Percentiles rank a stretch among this genome's conserved stretches.
Evolutionary conservation across 2,113 vertebrate species (phyloP).

Genomic region (Toxotes chatareus): DNA sequence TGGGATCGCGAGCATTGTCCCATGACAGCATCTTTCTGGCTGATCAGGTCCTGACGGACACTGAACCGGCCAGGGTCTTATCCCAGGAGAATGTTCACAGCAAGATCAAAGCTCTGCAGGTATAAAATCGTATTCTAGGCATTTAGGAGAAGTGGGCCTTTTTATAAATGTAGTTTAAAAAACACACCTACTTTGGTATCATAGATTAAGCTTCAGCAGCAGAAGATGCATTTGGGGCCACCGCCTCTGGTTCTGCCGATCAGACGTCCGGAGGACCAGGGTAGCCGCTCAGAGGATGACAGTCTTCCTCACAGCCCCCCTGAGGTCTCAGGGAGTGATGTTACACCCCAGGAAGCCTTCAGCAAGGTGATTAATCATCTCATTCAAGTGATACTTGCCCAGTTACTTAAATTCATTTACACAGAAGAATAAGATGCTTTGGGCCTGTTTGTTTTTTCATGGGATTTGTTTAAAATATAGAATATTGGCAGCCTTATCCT

Average conservation of each 20-base stretch:
- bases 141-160: neutral
- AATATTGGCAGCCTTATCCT: neutral
- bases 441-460: too few relatives aligned
- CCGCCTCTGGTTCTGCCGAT: constrained; percentile 81
- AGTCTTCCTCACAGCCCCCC: constrained; percentile 85
- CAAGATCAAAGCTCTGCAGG: constrained; percentile 93
- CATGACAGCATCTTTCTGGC: constrained; percentile 96
- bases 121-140: constrained; percentile 52
- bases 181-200: constrained; percentile 13
- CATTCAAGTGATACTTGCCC: neutral
- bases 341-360: constrained; percentile 60
- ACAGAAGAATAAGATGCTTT: too few relatives aligned
- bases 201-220: constrained; percentile 90
- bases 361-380: constrained; percentile 80
- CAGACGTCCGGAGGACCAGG: constrained; percentile 84
- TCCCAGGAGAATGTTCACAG: constrained; percentile 93
- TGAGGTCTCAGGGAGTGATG: constrained; percentile 81
- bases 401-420: neutral
- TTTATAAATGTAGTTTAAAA: neutral
- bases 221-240: constrained; percentile 90
- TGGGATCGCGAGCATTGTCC: constrained; percentile 92
- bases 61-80: constrained; percentile 86
- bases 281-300: constrained; percentile 87
- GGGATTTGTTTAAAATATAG: too few relatives aligned
- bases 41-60: constrained; percentile 84